phyloP scores from a whole-genome alignment of 2,888 invertebrate species.

The Troides aeacus region DNA sequence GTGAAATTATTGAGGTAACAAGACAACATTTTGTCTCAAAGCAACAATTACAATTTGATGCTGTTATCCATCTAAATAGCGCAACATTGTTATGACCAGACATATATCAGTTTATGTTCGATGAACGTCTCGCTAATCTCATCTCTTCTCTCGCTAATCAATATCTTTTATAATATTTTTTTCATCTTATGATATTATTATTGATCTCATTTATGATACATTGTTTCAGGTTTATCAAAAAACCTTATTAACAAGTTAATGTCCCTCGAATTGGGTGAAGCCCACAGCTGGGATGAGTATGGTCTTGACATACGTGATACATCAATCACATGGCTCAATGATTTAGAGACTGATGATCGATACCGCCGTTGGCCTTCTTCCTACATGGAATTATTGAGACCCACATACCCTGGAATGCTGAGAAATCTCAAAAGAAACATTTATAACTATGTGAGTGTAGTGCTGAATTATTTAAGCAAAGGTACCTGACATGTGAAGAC shows the following conservation, averaged over 20 bases:
- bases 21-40: too few species aligned
- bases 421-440: constrained; percentile 92
- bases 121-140: too few species aligned
- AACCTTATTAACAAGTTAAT: constrained; percentile 83
- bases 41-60: too few species aligned
- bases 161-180: too few species aligned
- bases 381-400: constrained; percentile 93
- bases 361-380: constrained; percentile 94
- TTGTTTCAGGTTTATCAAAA: constrained; percentile 66
- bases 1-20: too few species aligned
- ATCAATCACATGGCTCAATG: constrained; percentile 96
- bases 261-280: constrained; percentile 84
- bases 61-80: too few species aligned
- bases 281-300: constrained; percentile 85
- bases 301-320: constrained; percentile 97
- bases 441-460: constrained; percentile 85
- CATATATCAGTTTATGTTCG: too few species aligned
- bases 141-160: too few species aligned
- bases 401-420: constrained; percentile 99
- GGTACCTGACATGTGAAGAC: too few species aligned
- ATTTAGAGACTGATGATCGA: constrained; percentile 93
- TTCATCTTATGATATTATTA: too few species aligned
- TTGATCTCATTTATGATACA: background rate
- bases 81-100: too few species aligned
- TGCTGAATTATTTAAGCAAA: background rate